These are phyloP conservation scores for Plutomurus gul DNA, from an alignment of 1,140 invertebrate species.

Conservation along the genomic window DNA sequence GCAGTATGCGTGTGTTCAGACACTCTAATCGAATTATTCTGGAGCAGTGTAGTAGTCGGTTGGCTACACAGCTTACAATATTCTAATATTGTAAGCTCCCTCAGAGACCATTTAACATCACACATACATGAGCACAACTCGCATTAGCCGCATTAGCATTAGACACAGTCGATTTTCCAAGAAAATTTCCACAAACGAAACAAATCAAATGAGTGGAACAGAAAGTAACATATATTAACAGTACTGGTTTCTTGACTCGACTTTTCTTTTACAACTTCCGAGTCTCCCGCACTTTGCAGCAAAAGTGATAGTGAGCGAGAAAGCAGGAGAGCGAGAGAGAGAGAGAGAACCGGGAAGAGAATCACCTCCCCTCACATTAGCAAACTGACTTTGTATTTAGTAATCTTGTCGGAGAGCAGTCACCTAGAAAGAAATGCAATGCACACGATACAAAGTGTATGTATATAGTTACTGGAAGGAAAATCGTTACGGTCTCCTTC, in stretches of 20 bases:
- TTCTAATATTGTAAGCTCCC: conserved; percentile 23
- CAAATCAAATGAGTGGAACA: conserved; percentile 39
- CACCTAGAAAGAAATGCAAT: conserved; percentile 19
- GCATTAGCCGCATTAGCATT: conserved; percentile 51
- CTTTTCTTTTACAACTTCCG: no score
- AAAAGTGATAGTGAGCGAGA: no score
- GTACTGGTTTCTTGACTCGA: no score
- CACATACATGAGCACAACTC: conserved; percentile 36
- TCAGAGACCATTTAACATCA: conserved; percentile 48
- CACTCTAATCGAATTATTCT: neutral
- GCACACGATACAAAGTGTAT: neutral
- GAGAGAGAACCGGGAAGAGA: neutral
- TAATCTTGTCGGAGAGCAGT: conserved; percentile 26
- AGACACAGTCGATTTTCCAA: conserved; percentile 51
- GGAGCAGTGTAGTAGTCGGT: neutral
- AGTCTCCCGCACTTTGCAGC: no score
- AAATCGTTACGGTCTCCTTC: no score
- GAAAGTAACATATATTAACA: no score
- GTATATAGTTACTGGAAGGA: no score
- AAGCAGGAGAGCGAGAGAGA: neutral
- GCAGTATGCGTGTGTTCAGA: no score
- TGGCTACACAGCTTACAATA: neutral
- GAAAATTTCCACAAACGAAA: conserved; percentile 46
- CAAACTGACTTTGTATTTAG: conserved; percentile 8
- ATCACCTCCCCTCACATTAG: conserved; percentile 10